Evolutionary conservation across 2,888 invertebrate genomes (phyloP).

Genomic region (Idaea biselata): DNA sequence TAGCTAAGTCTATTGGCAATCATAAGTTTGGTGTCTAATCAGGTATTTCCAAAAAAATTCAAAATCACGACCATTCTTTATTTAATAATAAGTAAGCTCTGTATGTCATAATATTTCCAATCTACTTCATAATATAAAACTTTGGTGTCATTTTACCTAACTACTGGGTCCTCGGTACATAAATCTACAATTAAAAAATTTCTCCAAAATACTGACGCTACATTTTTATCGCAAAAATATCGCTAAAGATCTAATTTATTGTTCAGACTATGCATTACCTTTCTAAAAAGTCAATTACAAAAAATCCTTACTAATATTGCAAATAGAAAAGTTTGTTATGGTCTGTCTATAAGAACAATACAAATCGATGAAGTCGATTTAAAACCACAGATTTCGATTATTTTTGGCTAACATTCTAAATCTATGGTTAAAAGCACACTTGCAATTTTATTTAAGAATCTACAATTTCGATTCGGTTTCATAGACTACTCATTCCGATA

Average conservation of each 20-base stretch:
- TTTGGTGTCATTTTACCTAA: constrained; percentile 73
- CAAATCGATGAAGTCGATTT: background rate
- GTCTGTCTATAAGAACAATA: constrained; percentile 17
- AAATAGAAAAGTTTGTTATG: constrained; percentile 37
- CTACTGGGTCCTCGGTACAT: constrained; percentile 68
- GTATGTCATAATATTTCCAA: constrained; percentile 33
- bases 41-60: constrained; percentile 16
- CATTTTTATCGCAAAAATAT: constrained; percentile 69
- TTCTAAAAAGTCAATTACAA: constrained; percentile 31
- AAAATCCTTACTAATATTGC: background rate
- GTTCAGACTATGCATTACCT: constrained; percentile 54
- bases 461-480: background rate
- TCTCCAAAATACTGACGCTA: constrained; percentile 75
- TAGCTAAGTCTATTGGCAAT: constrained; percentile 58
- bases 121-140: constrained; percentile 57
- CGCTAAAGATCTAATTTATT: constrained; percentile 62
- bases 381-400: too few relatives aligned
- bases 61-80: constrained; percentile 36
- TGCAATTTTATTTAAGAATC: too few relatives aligned
- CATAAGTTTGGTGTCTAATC: constrained; percentile 37
- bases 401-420: too few relatives aligned
- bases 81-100: constrained; percentile 73
- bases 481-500: background rate
- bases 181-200: constrained; percentile 60
- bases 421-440: too few relatives aligned